Evolutionary conservation across 2,113 vertebrate species (phyloP).

Genomic region (Isurus oxyrinchus): DNA sequence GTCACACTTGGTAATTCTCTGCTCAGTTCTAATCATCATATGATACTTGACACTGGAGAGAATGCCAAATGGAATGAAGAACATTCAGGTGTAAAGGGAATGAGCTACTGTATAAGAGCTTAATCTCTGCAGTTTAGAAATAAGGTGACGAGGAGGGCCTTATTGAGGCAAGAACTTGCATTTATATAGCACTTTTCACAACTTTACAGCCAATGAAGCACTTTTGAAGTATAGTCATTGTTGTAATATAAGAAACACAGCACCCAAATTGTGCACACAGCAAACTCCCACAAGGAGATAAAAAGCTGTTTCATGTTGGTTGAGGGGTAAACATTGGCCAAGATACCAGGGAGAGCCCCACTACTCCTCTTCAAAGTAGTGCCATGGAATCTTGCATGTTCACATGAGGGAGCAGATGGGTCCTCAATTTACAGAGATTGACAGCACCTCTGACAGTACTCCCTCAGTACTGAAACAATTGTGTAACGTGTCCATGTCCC

Average conservation of each 20-base stretch:
- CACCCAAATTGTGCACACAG: not conserved
- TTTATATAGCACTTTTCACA: not conserved
- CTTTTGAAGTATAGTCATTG: not conserved
- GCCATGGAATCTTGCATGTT: not conserved
- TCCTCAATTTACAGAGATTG: not conserved
- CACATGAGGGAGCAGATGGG: not conserved
- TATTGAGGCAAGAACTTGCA: not conserved
- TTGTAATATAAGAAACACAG: not conserved
- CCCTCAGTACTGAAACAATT: not conserved
- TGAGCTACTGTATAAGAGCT: not conserved
- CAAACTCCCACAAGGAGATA: not conserved
- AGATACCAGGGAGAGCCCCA: not conserved
- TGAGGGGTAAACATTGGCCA: not conserved
- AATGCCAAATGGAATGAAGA: not conserved
- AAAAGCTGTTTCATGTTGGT: not conserved
- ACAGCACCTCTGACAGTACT: not conserved
- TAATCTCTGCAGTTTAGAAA: not conserved
- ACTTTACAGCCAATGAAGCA: not conserved
- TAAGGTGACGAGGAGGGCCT: not conserved
- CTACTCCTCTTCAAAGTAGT: not conserved
- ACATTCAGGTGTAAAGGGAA: not conserved
- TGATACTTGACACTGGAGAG: not conserved
- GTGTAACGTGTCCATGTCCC: not conserved
- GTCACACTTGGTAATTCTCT: not conserved
- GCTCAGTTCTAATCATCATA: not conserved